Percentiles rank a stretch among this genome's conserved stretches.
Conservation (phyloP, 2,888 invertebrate species). For the Leptinotarsa tumamoca region DNA sequence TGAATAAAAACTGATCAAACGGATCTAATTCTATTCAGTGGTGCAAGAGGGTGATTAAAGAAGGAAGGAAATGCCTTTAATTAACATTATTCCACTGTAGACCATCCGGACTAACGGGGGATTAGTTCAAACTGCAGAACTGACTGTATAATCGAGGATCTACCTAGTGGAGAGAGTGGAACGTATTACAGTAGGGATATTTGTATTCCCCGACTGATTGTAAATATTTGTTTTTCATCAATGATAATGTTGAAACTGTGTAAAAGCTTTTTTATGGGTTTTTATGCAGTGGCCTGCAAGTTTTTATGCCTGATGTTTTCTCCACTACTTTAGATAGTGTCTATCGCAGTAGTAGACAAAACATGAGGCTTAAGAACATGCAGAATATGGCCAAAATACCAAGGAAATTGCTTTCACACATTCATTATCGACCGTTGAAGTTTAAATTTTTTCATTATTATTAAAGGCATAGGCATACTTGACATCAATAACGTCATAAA, state of each 20-base stretch:
- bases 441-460: too few relatives aligned
- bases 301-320: too few relatives aligned
- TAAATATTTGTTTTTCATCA: neutral
- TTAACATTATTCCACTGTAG: conserved; percentile 39
- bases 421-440: too few relatives aligned
- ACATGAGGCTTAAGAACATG: too few relatives aligned
- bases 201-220: neutral
- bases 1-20: conserved; percentile 44
- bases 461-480: too few relatives aligned
- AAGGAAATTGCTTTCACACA: too few relatives aligned
- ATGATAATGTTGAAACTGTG: neutral
- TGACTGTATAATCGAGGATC: conserved; percentile 25
- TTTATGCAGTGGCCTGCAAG: too few relatives aligned
- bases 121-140: conserved; percentile 23
- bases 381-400: too few relatives aligned
- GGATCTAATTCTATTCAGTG: conserved; percentile 43
- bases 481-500: too few relatives aligned
- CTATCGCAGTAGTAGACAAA: too few relatives aligned
- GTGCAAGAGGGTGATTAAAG: conserved; percentile 45
- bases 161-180: conserved; percentile 26
- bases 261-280: neutral
- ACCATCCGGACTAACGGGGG: conserved; percentile 31
- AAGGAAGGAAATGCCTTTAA: conserved; percentile 40
- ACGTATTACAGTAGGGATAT: neutral
- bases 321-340: too few relatives aligned